Conservation (phyloP, 2,888 invertebrate genomes). For the Pasiphila rectangulata region DNA sequence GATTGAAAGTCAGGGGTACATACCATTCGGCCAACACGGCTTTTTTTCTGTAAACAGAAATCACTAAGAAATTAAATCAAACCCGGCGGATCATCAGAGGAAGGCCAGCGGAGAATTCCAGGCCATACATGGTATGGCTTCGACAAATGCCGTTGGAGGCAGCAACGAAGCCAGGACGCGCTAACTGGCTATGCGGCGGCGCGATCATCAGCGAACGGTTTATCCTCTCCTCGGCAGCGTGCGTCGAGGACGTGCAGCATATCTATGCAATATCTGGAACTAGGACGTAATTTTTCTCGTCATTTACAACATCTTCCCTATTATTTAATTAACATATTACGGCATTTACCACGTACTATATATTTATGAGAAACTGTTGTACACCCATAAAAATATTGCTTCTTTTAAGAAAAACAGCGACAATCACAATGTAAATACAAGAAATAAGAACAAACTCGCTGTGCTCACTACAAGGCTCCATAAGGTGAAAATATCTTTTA, state of each 20-base stretch:
- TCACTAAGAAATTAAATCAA: background rate
- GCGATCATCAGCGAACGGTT: slow-evolving; percentile 58
- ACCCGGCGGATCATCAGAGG: slow-evolving; percentile 54
- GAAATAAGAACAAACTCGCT: too few relatives aligned
- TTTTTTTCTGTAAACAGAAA: background rate
- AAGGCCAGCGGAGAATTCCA: slow-evolving; percentile 46
- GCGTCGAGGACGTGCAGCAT: slow-evolving; percentile 62
- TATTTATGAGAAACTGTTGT: too few relatives aligned
- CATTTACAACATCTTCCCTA: background rate
- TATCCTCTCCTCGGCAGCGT: slow-evolving; percentile 67
- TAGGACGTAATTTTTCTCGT: slow-evolving; percentile 41
- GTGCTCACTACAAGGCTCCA: too few relatives aligned
- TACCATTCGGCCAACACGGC: too few relatives aligned
- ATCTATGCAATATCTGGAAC: slow-evolving; percentile 66
- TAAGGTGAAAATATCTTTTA: too few relatives aligned
- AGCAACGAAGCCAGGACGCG: too few relatives aligned
- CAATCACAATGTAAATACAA: too few relatives aligned
- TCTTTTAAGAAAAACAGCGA: too few relatives aligned
- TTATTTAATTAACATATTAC: too few relatives aligned
- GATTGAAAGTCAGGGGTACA: too few relatives aligned
- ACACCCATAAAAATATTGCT: too few relatives aligned
- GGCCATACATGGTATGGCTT: slow-evolving; percentile 68
- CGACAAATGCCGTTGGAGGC: slow-evolving; percentile 39
- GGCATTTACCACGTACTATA: too few relatives aligned
- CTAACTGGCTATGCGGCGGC: slow-evolving; percentile 65